Conservation (phyloP, 2,113 vertebrate species). For the Stigmatopora argus region DNA sequence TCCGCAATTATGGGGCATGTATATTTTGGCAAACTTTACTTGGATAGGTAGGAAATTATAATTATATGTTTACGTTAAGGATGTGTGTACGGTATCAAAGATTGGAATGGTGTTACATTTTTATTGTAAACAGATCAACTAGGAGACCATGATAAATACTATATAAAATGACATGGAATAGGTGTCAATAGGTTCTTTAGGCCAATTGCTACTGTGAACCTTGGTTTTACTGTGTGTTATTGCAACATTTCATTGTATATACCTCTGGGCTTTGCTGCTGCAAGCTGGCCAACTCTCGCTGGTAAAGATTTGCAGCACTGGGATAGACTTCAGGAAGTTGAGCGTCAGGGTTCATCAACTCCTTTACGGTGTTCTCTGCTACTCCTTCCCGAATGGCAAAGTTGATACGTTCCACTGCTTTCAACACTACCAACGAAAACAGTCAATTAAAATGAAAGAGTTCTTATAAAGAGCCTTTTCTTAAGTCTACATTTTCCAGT, state of each 20-base stretch:
- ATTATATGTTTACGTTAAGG: neutral
- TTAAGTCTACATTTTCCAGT: neutral
- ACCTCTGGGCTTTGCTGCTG: slow-evolving; percentile 91
- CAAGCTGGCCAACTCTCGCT: slow-evolving; percentile 84
- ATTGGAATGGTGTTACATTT: neutral
- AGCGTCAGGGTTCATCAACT: slow-evolving; percentile 88
- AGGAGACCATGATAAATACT: too few species aligned
- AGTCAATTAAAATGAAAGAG: neutral
- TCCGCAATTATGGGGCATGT: too few species aligned
- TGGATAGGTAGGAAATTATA: too few species aligned
- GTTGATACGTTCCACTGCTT: slow-evolving; percentile 83
- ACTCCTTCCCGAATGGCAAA: slow-evolving; percentile 77
- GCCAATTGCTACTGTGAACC: neutral
- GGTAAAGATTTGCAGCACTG: slow-evolving; percentile 86
- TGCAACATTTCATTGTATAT: neutral
- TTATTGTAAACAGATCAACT: neutral
- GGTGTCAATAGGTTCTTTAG: neutral
- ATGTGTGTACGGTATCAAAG: neutral
- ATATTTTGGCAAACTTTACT: too few species aligned
- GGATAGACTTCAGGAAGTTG: slow-evolving; percentile 88
- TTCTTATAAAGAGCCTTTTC: neutral
- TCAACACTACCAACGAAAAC: slow-evolving; percentile 69
- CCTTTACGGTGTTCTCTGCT: slow-evolving; percentile 80
- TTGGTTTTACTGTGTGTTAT: neutral
- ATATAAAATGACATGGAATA: neutral